Evolutionary conservation across 1,140 invertebrate species (phyloP), one percentile per base, ranked within the genome.

Genomic region (Ladona fulva): DNA sequence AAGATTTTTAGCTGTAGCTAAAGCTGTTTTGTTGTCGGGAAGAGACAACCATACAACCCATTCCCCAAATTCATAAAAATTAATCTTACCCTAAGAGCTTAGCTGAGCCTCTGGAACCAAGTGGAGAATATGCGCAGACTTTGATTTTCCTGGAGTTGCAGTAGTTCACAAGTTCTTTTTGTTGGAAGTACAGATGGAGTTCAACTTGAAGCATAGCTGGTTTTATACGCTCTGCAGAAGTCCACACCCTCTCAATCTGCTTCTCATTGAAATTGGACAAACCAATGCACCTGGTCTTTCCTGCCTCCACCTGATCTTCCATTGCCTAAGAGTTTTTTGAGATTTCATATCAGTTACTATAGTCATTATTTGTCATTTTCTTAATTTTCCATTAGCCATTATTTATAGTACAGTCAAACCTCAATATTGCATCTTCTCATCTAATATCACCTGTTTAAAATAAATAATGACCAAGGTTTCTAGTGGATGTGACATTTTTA

Each of bases 151-250:
- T 86, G 8, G 87, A 82, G 76, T 89, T 86, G 82, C 95, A 97
- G 79, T 91, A 95, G 79, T 92, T 86, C 8, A 92, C 86, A 24
- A 97, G 83, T 37, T 90, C 86, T 22, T 88, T 88, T 84, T 97
- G 95, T 83, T 96, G 94, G 80, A 93, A 88, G 81, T 94, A 95
- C 0, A 91, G 90, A 83, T 97, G 94, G 29, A 94, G 85, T 82
- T 97, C 95, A 29, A 96, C 87, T 87, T 95, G 89, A 29, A 94
- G 79, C 42, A 76, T 81, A 22, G 81, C 79, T 5, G 80, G 81
- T 12, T 75, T 78, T 14, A 82, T 81, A 42, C 79, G 29, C 16
- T 76, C 3, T n/a, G 73, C 19, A n/a, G 77, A 78, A 79, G 76
- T 42, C 74, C 91, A 85, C 75, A 94, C 88, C 42, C 88, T 86